Conservation (phyloP, 2,888 invertebrate species). For the Entomobrya proxima region DNA sequence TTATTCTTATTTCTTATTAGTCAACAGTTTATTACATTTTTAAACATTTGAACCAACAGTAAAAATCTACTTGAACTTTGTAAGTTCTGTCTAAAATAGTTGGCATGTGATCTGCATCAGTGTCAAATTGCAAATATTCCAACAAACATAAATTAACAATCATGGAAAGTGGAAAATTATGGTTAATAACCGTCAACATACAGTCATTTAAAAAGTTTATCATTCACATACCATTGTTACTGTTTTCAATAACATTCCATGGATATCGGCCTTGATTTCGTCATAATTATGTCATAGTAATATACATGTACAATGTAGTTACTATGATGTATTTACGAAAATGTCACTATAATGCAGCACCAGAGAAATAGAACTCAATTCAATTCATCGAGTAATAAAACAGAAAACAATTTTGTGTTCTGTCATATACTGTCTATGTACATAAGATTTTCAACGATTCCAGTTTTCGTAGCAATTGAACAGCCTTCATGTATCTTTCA, state of each 20-base stretch:
- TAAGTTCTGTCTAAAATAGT: no score
- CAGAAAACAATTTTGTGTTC: background rate
- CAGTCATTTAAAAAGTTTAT: slow-evolving; percentile 39
- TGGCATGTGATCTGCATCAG: no score
- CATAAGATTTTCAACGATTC: background rate
- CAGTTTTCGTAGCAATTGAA: background rate
- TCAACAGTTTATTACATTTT: no score
- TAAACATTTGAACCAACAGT: no score
- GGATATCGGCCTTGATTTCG: slow-evolving; percentile 58
- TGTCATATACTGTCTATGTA: background rate
- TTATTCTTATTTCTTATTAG: no score
- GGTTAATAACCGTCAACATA: slow-evolving; percentile 41
- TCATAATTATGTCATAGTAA: slow-evolving; percentile 13
- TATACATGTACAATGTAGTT: slow-evolving; percentile 27
- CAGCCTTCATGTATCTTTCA: background rate
- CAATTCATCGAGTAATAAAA: background rate
- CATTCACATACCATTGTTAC: slow-evolving; percentile 36
- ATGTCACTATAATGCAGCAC: slow-evolving; percentile 7
- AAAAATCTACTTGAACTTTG: no score
- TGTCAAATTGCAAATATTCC: no score
- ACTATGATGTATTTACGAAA: background rate
- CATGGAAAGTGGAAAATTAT: no score
- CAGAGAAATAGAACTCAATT: slow-evolving; percentile 15
- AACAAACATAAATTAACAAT: no score
- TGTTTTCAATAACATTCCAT: slow-evolving; percentile 54